phyloP scores from a whole-genome alignment of 2,888 invertebrate species.

The Ornithoptera alexandrae region DNA sequence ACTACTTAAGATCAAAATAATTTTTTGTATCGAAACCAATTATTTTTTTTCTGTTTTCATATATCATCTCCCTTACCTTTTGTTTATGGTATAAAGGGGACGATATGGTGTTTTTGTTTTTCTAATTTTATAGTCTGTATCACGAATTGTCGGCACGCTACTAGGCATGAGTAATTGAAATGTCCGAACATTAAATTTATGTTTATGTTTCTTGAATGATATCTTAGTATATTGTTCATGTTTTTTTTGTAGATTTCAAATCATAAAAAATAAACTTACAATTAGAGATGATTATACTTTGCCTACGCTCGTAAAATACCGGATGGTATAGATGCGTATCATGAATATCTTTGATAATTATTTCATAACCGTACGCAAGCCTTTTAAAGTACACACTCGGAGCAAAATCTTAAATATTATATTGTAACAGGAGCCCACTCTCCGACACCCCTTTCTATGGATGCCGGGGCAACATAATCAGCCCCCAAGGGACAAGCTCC shows the following conservation, averaged over 20 bases:
- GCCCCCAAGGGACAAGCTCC: slow-evolving; percentile 79
- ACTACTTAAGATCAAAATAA: background rate
- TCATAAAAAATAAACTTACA: background rate
- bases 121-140: slow-evolving; percentile 67
- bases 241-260: background rate
- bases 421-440: slow-evolving; percentile 62
- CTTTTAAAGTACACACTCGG: slow-evolving; percentile 27
- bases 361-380: slow-evolving; percentile 15
- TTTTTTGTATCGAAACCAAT: background rate
- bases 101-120: slow-evolving; percentile 52
- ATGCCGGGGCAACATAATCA: slow-evolving; percentile 73
- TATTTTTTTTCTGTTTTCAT: background rate
- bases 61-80: slow-evolving; percentile 30
- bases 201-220: slow-evolving; percentile 53
- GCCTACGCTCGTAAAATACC: background rate
- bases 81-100: slow-evolving; percentile 30
- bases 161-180: slow-evolving; percentile 77
- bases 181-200: slow-evolving; percentile 77
- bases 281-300: background rate
- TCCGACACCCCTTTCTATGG: slow-evolving; percentile 68
- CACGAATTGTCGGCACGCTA: slow-evolving; percentile 76
- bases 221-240: background rate
- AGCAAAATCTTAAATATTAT: slow-evolving; percentile 68
- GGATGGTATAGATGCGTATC: background rate
- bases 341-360: slow-evolving; percentile 4